Conservation (phyloP, 1,140 invertebrate genomes). For the Drosophila pectinifera region DNA sequence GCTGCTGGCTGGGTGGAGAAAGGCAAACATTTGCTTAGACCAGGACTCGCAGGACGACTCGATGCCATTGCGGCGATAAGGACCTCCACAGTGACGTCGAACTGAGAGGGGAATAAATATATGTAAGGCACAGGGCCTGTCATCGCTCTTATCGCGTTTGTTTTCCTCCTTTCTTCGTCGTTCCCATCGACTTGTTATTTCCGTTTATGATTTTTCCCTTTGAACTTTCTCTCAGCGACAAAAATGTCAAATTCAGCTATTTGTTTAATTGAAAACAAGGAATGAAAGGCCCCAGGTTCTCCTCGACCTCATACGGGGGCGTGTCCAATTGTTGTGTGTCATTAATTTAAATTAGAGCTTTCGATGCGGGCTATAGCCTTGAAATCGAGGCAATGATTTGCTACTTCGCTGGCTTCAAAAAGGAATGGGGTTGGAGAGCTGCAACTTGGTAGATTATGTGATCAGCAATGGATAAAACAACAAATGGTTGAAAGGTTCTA, state of each 20-base stretch:
- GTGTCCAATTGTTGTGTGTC: slow-evolving; percentile 71
- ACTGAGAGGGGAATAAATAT: neutral
- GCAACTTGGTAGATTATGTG: slow-evolving; percentile 33
- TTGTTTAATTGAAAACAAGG: slow-evolving; percentile 79
- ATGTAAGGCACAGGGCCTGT: slow-evolving; percentile 18
- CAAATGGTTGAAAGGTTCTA: slow-evolving; percentile 1
- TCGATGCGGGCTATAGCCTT: slow-evolving; percentile 1
- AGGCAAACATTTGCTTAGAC: slow-evolving; percentile 67
- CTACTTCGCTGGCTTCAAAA: slow-evolving; percentile 35
- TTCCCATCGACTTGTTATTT: slow-evolving; percentile 60
- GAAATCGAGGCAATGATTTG: slow-evolving; percentile 27
- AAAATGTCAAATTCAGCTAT: slow-evolving; percentile 82
- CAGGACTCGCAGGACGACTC: slow-evolving; percentile 47
- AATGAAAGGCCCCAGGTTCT: slow-evolving; percentile 1
- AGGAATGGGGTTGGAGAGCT: neutral
- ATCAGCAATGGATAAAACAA: slow-evolving; percentile 36
- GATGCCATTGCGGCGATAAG: slow-evolving; percentile 71
- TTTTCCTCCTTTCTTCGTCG: slow-evolving; percentile 7
- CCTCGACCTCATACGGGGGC: slow-evolving; percentile 19
- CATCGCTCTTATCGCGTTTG: slow-evolving; percentile 63
- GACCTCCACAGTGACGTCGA: slow-evolving; percentile 27
- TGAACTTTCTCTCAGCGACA: slow-evolving; percentile 58
- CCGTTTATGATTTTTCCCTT: slow-evolving; percentile 71
- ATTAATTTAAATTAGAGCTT: slow-evolving; percentile 74
- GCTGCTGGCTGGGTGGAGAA: neutral